A percentile compares a stretch with the other conserved stretches of the same genome.
These are phyloP conservation scores for Champsocephalus esox DNA, from an alignment of 2,797 vertebrate genomes.

Conservation along the genomic window DNA sequence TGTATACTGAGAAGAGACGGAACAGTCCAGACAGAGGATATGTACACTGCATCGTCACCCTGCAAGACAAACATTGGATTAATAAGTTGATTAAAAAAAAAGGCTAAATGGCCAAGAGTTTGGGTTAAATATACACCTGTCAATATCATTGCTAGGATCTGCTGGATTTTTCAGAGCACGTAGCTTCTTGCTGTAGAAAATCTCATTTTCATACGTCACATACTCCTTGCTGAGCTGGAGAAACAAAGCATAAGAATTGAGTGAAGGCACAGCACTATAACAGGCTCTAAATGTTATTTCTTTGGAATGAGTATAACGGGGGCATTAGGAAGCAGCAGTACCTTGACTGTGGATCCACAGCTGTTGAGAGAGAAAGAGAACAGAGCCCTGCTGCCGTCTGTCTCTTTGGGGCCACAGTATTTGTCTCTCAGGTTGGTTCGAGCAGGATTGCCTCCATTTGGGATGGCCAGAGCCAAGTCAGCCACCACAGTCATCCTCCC, in stretches of 20 bases:
- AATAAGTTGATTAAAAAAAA: too few species aligned
- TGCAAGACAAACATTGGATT: slow-evolving; percentile 39
- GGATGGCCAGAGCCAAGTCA: slow-evolving; percentile 67
- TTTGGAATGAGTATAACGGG: too few species aligned
- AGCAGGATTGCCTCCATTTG: slow-evolving; percentile 61
- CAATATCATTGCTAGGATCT: neutral
- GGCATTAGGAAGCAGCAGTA: slow-evolving; percentile 18
- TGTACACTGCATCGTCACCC: slow-evolving; percentile 80
- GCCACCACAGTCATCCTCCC: slow-evolving; percentile 81
- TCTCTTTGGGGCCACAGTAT: slow-evolving; percentile 79
- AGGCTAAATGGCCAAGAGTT: too few species aligned
- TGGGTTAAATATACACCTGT: neutral
- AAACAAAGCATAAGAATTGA: neutral
- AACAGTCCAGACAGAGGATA: slow-evolving; percentile 77
- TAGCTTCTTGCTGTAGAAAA: slow-evolving; percentile 67
- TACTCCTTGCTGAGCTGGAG: slow-evolving; percentile 74
- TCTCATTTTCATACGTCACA: slow-evolving; percentile 86
- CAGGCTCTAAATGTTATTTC: too few species aligned
- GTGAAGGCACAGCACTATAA: too few species aligned
- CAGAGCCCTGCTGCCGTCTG: slow-evolving; percentile 74
- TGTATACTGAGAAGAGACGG: slow-evolving; percentile 62
- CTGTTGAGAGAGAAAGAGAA: slow-evolving; percentile 82
- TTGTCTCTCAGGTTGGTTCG: slow-evolving; percentile 73
- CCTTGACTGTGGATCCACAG: slow-evolving; percentile 81
- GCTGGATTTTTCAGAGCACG: neutral